Conservation (phyloP, 2,113 vertebrate genomes). For the Acrocephalus kingi region DNA sequence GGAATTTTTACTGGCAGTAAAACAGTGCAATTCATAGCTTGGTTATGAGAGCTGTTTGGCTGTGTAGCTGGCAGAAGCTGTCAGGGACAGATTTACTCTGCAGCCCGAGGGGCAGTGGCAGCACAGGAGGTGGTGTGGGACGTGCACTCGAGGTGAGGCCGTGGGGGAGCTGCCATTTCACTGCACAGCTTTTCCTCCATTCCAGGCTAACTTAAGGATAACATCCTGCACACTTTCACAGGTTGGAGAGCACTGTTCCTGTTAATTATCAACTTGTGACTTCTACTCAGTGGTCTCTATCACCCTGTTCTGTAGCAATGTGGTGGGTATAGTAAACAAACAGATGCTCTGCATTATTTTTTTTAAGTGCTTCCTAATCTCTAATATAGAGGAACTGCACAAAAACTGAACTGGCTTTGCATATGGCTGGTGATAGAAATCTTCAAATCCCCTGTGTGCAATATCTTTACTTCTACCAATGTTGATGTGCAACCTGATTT, state of each 20-base stretch:
- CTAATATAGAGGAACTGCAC: neutral
- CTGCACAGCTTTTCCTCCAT: neutral
- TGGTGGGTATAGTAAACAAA: neutral
- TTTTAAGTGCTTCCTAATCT: neutral
- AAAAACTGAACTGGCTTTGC: neutral
- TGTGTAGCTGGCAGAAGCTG: neutral
- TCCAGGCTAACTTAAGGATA: neutral
- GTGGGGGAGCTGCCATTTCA: neutral
- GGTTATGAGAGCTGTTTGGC: neutral
- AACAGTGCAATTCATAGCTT: neutral
- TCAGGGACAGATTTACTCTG: neutral
- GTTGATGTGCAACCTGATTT: neutral
- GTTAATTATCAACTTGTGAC: neutral
- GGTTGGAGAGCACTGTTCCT: neutral
- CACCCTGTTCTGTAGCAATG: neutral
- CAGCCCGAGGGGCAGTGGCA: neutral
- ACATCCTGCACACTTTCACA: neutral
- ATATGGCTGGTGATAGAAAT: neutral
- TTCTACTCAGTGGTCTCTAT: neutral
- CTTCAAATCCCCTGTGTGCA: neutral
- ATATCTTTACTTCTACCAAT: neutral
- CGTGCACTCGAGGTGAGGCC: accelerated
- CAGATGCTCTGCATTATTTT: neutral
- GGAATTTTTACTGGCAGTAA: neutral
- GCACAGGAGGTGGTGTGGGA: neutral